A percentile compares a stretch with the other conserved stretches of the same genome.
phyloP scores from a whole-genome alignment of 2,888 invertebrate species.

The Coleophora deauratella region DNA sequence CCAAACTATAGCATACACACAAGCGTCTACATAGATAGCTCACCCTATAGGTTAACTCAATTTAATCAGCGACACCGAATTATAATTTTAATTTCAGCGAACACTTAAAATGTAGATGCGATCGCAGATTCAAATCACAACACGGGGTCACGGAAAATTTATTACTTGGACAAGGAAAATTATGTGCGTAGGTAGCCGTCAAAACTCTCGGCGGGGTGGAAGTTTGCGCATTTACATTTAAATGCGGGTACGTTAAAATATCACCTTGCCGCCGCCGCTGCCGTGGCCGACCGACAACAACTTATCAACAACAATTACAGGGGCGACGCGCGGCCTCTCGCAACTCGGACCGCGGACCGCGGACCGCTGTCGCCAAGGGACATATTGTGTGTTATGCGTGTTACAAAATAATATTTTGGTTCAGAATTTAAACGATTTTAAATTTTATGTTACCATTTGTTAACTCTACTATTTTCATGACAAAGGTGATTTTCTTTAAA shows the following conservation, averaged over 20 bases:
- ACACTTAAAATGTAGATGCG: slow-evolving; percentile 46
- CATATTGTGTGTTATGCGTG: too few relatives aligned
- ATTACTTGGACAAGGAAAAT: slow-evolving; percentile 56
- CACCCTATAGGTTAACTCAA: slow-evolving; percentile 2
- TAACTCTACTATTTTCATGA: too few relatives aligned
- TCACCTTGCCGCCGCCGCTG: slow-evolving; percentile 41
- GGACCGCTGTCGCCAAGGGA: too few relatives aligned
- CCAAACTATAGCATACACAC: slow-evolving; percentile 29
- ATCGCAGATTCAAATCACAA: slow-evolving; percentile 46
- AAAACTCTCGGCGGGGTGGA: slow-evolving; percentile 37
- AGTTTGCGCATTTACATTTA: slow-evolving; percentile 63
- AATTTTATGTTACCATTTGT: too few relatives aligned
- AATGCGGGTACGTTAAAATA: slow-evolving; percentile 58
- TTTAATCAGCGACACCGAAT: slow-evolving; percentile 2
- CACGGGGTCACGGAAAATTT: slow-evolving; percentile 37
- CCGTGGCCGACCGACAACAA: slow-evolving; percentile 41
- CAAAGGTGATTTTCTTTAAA: too few relatives aligned
- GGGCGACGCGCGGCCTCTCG: slow-evolving; percentile 15
- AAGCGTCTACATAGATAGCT: too few relatives aligned
- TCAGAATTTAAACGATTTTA: too few relatives aligned
- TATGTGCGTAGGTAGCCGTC: slow-evolving; percentile 56
- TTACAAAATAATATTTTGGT: too few relatives aligned
- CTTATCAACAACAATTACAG: slow-evolving; percentile 63
- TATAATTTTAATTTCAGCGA: slow-evolving; percentile 28
- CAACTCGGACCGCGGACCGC: too few relatives aligned